phyloP scores from a whole-genome alignment of 2,113 vertebrate genomes.

The Elephas maximus region DNA sequence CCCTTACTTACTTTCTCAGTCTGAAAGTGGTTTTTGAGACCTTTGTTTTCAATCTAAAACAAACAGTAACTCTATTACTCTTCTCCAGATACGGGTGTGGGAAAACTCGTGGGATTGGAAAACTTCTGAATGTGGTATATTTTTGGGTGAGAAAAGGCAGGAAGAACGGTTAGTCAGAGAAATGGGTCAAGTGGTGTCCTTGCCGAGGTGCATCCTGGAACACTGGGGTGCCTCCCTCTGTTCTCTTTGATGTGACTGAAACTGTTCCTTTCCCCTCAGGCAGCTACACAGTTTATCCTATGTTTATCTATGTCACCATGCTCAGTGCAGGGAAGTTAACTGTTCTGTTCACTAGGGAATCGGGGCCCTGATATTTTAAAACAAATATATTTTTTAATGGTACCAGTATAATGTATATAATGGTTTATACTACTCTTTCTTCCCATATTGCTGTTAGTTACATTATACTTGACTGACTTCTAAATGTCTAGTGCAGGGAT shows the following conservation, averaged over 20 bases:
- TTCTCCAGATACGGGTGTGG: neutral
- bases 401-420: neutral
- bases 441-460: neutral
- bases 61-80: neutral
- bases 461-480: slow-evolving; percentile 17
- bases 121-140: slow-evolving; percentile 49
- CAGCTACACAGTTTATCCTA: neutral
- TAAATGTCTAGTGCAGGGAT: neutral
- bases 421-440: neutral
- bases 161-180: neutral
- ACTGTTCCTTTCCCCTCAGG: neutral
- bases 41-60: slow-evolving; percentile 45
- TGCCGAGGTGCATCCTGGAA: neutral
- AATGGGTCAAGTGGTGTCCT: neutral
- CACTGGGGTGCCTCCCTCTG: neutral
- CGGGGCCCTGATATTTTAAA: neutral
- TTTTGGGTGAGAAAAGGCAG: slow-evolving; percentile 14
- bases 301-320: neutral
- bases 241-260: slow-evolving; percentile 3
- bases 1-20: slow-evolving; percentile 27
- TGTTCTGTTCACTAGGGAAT: neutral
- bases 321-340: neutral
- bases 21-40: neutral
- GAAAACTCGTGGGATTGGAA: neutral
- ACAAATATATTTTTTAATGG: neutral